Conservation (phyloP, 2,888 invertebrate genomes). For the Pollenia amentaria region DNA sequence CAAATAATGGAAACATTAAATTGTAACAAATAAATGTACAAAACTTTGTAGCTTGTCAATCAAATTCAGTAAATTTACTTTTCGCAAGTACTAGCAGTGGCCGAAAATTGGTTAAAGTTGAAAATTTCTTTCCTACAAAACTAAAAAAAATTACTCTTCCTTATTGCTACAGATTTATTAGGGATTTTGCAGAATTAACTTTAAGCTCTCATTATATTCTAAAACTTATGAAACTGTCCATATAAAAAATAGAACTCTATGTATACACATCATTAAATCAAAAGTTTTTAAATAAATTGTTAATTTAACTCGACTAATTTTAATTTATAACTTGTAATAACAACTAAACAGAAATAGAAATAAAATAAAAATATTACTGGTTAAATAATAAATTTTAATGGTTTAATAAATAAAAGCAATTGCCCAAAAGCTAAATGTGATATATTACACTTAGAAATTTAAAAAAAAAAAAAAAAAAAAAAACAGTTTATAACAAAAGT, state of each 20-base stretch:
- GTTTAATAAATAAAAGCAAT: conserved; percentile 15
- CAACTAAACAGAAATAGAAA: conserved; percentile 13
- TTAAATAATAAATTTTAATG: conserved; percentile 36
- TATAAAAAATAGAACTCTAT: not conserved
- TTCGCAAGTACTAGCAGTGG: too few species aligned
- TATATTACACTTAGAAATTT: not conserved
- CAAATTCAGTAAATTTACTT: too few species aligned
- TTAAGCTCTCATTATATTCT: too few species aligned
- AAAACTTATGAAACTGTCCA: not conserved
- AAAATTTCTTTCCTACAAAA: too few species aligned
- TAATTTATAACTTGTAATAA: conserved; percentile 37
- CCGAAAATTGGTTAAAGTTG: too few species aligned
- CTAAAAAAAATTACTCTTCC: too few species aligned
- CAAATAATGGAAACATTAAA: too few species aligned
- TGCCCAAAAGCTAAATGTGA: conserved; percentile 11
- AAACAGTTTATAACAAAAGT: too few species aligned
- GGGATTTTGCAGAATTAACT: too few species aligned
- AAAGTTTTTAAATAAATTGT: conserved; percentile 29
- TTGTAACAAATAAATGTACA: too few species aligned
- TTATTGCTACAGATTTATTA: too few species aligned
- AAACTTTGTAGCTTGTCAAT: too few species aligned
- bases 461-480: not conserved
- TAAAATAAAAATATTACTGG: conserved; percentile 2
- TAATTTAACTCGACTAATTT: conserved; percentile 43
- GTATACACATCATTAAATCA: conserved; percentile 37